Evolutionary conservation across 2,113 vertebrate genomes (phyloP).

Genomic region (Cyprinodon variegatus): DNA sequence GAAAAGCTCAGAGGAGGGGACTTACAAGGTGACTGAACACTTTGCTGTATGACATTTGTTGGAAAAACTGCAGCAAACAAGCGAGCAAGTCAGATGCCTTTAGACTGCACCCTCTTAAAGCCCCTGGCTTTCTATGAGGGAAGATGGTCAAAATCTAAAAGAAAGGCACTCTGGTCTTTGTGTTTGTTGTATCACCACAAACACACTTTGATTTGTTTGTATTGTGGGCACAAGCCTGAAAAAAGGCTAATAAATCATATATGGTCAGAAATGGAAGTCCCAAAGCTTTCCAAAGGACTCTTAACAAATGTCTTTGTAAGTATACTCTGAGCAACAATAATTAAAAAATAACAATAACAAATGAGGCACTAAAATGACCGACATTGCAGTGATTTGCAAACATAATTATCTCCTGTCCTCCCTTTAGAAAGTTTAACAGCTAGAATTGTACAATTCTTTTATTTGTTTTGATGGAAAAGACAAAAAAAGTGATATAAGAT

Average conservation of each 20-base stretch:
- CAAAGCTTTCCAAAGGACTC: slow-evolving; percentile 95
- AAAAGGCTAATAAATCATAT: slow-evolving; percentile 92
- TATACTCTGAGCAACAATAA: slow-evolving; percentile 83
- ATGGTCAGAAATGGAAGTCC: slow-evolving; percentile 88
- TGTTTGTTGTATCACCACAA: slow-evolving; percentile 92
- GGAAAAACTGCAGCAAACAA: slow-evolving; percentile 59
- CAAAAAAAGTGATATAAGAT: background rate
- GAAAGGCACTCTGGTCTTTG: slow-evolving; percentile 95
- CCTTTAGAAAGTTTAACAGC: too few species aligned
- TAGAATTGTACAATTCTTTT: background rate
- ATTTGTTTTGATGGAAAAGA: background rate
- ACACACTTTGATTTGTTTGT: slow-evolving; percentile 92
- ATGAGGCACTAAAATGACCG: slow-evolving; percentile 57
- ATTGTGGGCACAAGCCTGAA: slow-evolving; percentile 95
- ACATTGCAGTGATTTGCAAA: slow-evolving; percentile 28
- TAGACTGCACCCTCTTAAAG: slow-evolving; percentile 92
- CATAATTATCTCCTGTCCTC: slow-evolving; percentile 28
- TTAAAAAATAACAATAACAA: slow-evolving; percentile 1
- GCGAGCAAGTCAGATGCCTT: slow-evolving; percentile 70
- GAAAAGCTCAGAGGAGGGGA: slow-evolving; percentile 92
- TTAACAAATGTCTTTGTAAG: slow-evolving; percentile 92
- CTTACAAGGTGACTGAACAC: slow-evolving; percentile 97
- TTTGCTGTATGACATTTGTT: slow-evolving; percentile 83
- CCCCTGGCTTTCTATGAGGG: slow-evolving; percentile 92
- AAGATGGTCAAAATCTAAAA: slow-evolving; percentile 92